Percentiles rank a stretch among this genome's conserved stretches.
phyloP scores from a whole-genome alignment of 2,113 vertebrate genomes.

The Pleuronectes platessa region DNA sequence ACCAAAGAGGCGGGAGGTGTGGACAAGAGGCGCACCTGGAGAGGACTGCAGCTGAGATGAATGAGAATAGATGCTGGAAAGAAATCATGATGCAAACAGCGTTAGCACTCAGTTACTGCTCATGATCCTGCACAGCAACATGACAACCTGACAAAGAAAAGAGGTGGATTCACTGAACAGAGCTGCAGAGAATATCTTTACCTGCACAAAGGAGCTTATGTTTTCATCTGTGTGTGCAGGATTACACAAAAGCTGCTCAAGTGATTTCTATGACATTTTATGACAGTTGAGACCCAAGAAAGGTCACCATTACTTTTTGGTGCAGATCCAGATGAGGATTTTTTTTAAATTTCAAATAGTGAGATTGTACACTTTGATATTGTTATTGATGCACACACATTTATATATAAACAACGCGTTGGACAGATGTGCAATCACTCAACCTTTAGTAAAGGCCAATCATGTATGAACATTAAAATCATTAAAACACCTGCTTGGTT shows the following conservation, averaged over 20 bases:
- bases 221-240: too few species aligned
- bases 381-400: too few species aligned
- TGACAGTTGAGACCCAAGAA: too few species aligned
- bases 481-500: background rate
- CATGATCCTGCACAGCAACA: background rate
- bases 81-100: background rate
- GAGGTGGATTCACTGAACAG: background rate
- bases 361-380: too few species aligned
- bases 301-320: too few species aligned
- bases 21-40: constrained; percentile 23
- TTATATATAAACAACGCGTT: too few species aligned
- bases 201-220: too few species aligned
- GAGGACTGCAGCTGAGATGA: constrained; percentile 5
- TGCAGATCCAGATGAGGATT: too few species aligned
- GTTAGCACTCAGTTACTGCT: background rate
- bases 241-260: too few species aligned
- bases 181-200: background rate
- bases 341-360: too few species aligned
- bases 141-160: background rate
- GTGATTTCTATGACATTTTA: too few species aligned
- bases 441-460: background rate
- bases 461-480: background rate
- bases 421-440: too few species aligned
- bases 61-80: constrained; percentile 15
- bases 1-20: constrained; percentile 49